Evolutionary conservation across 1,140 invertebrate genomes (phyloP).

Genomic region (Drosophila teissieri): DNA sequence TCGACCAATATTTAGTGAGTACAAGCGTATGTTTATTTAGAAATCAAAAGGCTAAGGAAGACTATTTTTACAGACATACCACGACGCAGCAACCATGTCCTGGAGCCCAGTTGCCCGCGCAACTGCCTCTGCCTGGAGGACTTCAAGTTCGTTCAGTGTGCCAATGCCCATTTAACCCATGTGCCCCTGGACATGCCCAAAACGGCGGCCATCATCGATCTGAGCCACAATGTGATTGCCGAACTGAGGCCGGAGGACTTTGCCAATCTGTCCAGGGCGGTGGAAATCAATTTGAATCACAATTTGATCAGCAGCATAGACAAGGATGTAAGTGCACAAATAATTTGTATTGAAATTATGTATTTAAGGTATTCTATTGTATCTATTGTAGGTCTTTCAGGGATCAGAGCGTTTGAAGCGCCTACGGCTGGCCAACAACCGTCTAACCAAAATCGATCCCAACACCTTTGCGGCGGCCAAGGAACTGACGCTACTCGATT

Average conservation of each 20-base stretch:
- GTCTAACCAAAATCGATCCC: slow-evolving; percentile 85
- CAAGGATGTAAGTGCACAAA: slow-evolving; percentile 36
- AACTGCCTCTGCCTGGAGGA: slow-evolving; percentile 72
- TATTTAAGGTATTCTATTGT: neutral
- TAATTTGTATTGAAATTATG: neutral
- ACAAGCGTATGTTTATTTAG: no score
- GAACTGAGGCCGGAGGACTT: slow-evolving; percentile 73
- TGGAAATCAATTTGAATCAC: slow-evolving; percentile 72
- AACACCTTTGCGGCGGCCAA: slow-evolving; percentile 85
- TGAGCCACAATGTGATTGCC: slow-evolving; percentile 75
- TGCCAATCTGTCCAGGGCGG: slow-evolving; percentile 69
- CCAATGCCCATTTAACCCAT: slow-evolving; percentile 62
- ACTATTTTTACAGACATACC: slow-evolving; percentile 53
- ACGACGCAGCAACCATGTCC: slow-evolving; percentile 72
- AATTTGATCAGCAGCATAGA: slow-evolving; percentile 72
- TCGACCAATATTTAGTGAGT: slow-evolving; percentile 73
- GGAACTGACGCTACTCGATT: slow-evolving; percentile 85
- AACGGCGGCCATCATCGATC: slow-evolving; percentile 73
- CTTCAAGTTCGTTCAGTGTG: slow-evolving; percentile 71
- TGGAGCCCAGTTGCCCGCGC: slow-evolving; percentile 77
- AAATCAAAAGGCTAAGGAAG: neutral
- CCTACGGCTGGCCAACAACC: slow-evolving; percentile 86
- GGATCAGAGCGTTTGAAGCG: slow-evolving; percentile 60
- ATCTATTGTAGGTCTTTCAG: slow-evolving; percentile 56
- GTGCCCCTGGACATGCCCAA: slow-evolving; percentile 75